Percentiles rank a stretch among this genome's conserved stretches.
These are phyloP conservation scores for Cheilosia grossa DNA, from an alignment of 2,888 invertebrate species.

Conservation along the genomic window DNA sequence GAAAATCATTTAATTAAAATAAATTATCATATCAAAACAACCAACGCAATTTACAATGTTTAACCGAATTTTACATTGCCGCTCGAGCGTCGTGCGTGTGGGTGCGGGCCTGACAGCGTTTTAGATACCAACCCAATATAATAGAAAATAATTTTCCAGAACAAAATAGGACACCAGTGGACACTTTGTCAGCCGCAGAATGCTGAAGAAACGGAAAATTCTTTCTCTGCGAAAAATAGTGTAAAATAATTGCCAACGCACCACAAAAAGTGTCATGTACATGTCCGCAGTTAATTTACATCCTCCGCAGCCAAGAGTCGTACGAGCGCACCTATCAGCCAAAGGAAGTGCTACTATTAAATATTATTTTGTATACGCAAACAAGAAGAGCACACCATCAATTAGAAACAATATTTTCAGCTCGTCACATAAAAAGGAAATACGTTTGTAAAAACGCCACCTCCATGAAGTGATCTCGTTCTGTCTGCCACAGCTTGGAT, in stretches of 20 bases:
- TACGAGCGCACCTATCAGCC: constrained; percentile 37
- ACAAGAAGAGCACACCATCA: constrained; percentile 61
- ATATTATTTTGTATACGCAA: constrained; percentile 57
- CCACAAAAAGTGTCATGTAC: constrained; percentile 58
- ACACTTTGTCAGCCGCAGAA: constrained; percentile 5
- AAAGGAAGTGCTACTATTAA: constrained; percentile 71
- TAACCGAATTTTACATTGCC: constrained; percentile 52
- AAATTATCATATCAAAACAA: constrained; percentile 69
- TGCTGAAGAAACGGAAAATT: not conserved
- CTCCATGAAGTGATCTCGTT: constrained; percentile 67
- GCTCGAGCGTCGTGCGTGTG: constrained; percentile 21
- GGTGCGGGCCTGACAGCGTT: constrained; percentile 58
- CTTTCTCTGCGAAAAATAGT: constrained; percentile 11
- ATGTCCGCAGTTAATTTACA: constrained; percentile 73
- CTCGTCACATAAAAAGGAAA: constrained; percentile 8
- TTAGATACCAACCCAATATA: constrained; percentile 56
- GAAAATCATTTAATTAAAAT: constrained; percentile 63
- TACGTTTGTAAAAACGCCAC: constrained; percentile 42
- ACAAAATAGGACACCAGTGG: constrained; percentile 63
- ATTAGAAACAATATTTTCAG: constrained; percentile 64
- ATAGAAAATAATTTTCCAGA: constrained; percentile 69
- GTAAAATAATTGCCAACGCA: constrained; percentile 20
- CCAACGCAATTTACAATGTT: constrained; percentile 51
- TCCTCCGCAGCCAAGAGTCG: constrained; percentile 51
- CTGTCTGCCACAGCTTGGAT: constrained; percentile 67